Percentiles rank a stretch among this genome's conserved stretches.
phyloP scores from a whole-genome alignment of 2,113 vertebrate species.

The Malaclemys terrapin region DNA sequence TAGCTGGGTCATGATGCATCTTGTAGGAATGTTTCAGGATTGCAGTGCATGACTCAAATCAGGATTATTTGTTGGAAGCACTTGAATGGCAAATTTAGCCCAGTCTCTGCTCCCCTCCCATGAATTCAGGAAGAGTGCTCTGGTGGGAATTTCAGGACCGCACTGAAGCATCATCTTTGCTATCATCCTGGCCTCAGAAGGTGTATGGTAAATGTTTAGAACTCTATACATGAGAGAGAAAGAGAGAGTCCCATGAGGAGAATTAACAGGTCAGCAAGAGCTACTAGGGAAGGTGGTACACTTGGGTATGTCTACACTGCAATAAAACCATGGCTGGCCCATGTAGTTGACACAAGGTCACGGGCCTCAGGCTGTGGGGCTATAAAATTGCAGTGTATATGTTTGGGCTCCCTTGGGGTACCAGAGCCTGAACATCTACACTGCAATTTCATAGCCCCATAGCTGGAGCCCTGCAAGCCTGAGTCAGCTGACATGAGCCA shows the following conservation, averaged over 20 bases:
- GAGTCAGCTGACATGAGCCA: too few relatives aligned
- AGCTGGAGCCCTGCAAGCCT: too few relatives aligned
- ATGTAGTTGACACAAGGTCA: too few relatives aligned
- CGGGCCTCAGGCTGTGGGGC: too few relatives aligned
- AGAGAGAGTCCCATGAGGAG: not conserved
- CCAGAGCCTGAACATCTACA: too few relatives aligned
- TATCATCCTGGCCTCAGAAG: not conserved
- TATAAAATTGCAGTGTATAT: too few relatives aligned
- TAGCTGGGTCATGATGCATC: not conserved
- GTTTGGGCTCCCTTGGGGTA: too few relatives aligned
- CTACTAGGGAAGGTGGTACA: not conserved
- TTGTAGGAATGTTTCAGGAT: not conserved
- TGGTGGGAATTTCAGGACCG: not conserved
- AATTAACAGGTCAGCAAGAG: not conserved
- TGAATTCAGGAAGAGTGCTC: not conserved
- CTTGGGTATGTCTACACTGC: too few relatives aligned
- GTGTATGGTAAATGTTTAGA: fast-evolving
- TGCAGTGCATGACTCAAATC: not conserved
- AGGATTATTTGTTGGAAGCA: not conserved
- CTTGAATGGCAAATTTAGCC: not conserved
- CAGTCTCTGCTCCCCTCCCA: not conserved
- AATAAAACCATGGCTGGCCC: too few relatives aligned
- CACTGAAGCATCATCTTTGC: not conserved
- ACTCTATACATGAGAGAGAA: not conserved
- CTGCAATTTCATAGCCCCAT: too few relatives aligned